Base-by-base conservation (phyloP, 2,797 vertebrate genomes). In the Macroramphosus scolopax region DNA sequence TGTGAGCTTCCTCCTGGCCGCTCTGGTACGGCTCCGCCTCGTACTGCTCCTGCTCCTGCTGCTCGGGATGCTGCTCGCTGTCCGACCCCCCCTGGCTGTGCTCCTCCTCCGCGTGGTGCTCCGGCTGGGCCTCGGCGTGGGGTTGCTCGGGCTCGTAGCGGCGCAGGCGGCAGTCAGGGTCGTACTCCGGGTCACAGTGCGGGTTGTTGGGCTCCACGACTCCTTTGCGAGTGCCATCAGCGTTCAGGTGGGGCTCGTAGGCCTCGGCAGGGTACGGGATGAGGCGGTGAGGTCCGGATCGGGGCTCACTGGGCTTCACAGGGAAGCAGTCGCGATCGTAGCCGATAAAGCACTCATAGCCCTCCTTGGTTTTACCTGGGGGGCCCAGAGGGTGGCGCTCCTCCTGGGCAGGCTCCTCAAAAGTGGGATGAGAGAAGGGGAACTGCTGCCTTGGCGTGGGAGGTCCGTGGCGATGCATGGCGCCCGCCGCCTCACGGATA, bases 281-380 rank as follows among this genome's bases (percentile, higher is more conserved):
- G 14, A 42, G 85, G 12, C 75, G 84, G 37, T 72, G 72, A 14
- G 52, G 40, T 30, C 77, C 73, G 1, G 76, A 40, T 1, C 79
- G 87, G 2, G 77, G 81, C 16, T 86, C 66, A 0, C 12, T 51
- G 9, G 79, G 63, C 39, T 60, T 81, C 31, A 87, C 48, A 0
- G 90, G 89, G 70, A 17, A 78, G 63, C 91, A 92, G 8, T 92
- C 89, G 0, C 72, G 78, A 39, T 92, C 90, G 5, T 92, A 92
- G 30, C 89, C 86, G 0, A 92, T 88, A 62, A 77, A 92, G 75
- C 91, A 92, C 32, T 91, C 88, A 2, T 92, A 87, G 49, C 91
- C 91, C 30, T 92, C 91, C 49, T 90, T 91, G 61, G 91, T 92
- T 77, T 91, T 91, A 14, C 91, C 90, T 0, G 88, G 84, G 6